These are phyloP conservation scores for Apis laboriosa DNA, from an alignment of 1,140 invertebrate species.

Conservation along the genomic window DNA sequence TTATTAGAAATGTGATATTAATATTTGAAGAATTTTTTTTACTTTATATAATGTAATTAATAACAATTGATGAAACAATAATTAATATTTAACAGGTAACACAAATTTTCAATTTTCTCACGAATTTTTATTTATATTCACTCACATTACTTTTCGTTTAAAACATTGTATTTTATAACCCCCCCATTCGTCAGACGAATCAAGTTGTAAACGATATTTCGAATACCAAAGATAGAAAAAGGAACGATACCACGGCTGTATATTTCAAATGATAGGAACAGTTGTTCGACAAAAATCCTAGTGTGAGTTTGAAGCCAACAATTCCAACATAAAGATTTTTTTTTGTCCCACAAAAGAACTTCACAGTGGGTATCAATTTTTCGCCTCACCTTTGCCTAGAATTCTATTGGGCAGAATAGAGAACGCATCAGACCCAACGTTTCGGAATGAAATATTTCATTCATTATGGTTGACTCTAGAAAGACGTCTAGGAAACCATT, in stretches of 20 bases:
- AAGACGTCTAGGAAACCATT: background rate
- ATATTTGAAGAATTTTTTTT: no score
- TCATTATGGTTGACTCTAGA: background rate
- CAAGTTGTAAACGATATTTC: background rate
- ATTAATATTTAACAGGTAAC: no score
- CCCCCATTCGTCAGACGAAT: background rate
- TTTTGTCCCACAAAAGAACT: background rate
- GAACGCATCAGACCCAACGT: no score
- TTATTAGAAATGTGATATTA: no score
- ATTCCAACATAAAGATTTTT: background rate
- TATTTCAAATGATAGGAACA: background rate
- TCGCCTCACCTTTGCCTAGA: background rate
- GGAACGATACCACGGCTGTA: background rate
- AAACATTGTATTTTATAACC: no score
- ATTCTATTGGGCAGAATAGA: background rate
- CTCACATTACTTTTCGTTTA: no score
- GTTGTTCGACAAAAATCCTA: background rate
- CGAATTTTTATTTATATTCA: no score
- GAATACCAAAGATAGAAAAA: background rate
- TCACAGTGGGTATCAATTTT: conserved; percentile 33
- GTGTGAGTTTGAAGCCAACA: background rate
- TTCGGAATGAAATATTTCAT: background rate
- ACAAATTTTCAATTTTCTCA: no score
- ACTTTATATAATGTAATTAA: no score
- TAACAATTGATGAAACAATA: no score